Evolutionary conservation across 2,113 vertebrate genomes (phyloP), one percentile per base, ranked within the genome.

Genomic region (Oncorhynchus gorbuscha): DNA sequence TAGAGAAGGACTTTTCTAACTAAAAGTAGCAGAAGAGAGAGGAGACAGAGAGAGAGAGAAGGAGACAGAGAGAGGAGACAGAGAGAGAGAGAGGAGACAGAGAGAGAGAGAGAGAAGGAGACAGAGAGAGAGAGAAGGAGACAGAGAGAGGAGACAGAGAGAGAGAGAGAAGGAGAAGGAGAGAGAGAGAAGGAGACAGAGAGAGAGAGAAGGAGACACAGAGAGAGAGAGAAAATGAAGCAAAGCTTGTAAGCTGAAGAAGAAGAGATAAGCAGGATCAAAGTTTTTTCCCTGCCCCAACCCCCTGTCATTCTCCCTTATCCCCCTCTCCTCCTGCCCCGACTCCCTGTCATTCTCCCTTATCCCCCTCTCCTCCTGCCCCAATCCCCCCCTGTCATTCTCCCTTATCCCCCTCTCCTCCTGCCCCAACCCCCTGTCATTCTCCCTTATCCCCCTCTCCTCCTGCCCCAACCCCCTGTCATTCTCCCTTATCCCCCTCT

Each of bases 401-500:
- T 91, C 76, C 71, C 77, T 83, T 81, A 77, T 6, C 90, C 85
- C 86, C 66, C 30, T 6, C 76, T 80, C 79, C 20, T 74, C 76
- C 81, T 85, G 32, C 0, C 32, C 32, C 32, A 5, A 32, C 32
- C 76, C 48, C 18, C 8, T 2, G 5, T 35, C 32, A 35, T 35
- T 4, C 30, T 32, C 30, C 30, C 30, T 45, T 5, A 20, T 51
- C 35, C 6, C 32, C 35, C 6, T 35, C 35, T 35, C 6, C 6
- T 35, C 35, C 35, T 35, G 6, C 1, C 61, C 28, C 13, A 14
- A 13, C 80, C 84, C 78, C 14, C 28, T 69, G 83, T 92, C 30
- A 30, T 88, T 86, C 89, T 91, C 76, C 71, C 77, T 84, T 82
- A 77, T 8, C 79, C 85, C 77, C 84, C 79, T 61, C 20, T 74